Conservation (phyloP, 2,888 invertebrate species). For the Synanthedon vespiformis region DNA sequence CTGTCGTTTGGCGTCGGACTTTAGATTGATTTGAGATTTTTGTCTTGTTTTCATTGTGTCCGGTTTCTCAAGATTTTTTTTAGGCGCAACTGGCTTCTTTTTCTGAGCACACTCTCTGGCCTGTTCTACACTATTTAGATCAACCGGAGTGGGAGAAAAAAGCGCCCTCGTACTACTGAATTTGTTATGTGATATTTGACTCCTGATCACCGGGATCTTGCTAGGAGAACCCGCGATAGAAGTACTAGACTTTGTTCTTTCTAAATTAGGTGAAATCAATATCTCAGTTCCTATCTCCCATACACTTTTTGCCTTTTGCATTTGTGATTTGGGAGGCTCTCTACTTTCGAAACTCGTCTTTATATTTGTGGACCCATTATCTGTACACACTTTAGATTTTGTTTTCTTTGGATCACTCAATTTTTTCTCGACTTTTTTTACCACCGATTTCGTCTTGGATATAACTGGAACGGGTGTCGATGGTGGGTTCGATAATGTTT, state of each 20-base stretch:
- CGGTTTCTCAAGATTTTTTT: constrained; percentile 45
- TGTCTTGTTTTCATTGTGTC: constrained; percentile 54
- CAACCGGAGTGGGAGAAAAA: constrained; percentile 70
- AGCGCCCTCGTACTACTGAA: constrained; percentile 65
- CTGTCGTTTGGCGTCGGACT: constrained; percentile 47
- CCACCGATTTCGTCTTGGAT: constrained; percentile 49
- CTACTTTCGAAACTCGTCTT: constrained; percentile 41
- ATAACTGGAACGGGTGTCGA: constrained; percentile 62
- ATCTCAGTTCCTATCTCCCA: constrained; percentile 65
- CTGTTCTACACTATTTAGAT: constrained; percentile 67
- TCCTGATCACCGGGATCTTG: constrained; percentile 73
- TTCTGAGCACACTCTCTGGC: constrained; percentile 69
- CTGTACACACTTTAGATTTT: constrained; percentile 47
- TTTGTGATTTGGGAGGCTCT: constrained; percentile 47
- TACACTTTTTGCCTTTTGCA: constrained; percentile 67
- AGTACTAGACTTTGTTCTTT: constrained; percentile 63
- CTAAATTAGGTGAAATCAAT: constrained; percentile 44
- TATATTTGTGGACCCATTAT: constrained; percentile 52
- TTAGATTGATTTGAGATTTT: constrained; percentile 57
- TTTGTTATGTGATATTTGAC: constrained; percentile 61
- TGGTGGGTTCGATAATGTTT: constrained; percentile 66
- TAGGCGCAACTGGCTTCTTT: constrained; percentile 43
- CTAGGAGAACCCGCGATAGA: constrained; percentile 71
- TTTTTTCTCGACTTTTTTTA: constrained; percentile 57
- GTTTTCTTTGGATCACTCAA: constrained; percentile 49